Evolutionary conservation across 2,888 invertebrate genomes (phyloP).

Genomic region (Drosophila pseudotakahashii): DNA sequence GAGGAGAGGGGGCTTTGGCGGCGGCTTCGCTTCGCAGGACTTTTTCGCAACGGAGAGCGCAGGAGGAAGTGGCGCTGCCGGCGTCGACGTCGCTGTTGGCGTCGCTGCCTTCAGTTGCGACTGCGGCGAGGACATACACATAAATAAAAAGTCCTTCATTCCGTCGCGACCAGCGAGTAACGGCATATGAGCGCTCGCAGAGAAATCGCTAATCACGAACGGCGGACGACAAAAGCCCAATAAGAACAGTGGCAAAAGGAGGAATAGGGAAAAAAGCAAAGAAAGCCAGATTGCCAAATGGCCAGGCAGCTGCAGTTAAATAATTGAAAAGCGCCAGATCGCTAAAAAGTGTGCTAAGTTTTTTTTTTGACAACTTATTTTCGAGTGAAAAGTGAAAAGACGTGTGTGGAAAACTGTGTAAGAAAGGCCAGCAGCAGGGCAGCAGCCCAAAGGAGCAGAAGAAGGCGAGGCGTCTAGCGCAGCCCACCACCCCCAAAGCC

Average conservation of each 20-base stretch:
- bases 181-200: conserved; percentile 71
- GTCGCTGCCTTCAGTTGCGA: conserved; percentile 41
- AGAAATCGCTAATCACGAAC: conserved; percentile 67
- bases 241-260: conserved; percentile 21
- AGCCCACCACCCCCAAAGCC: conserved; percentile 5
- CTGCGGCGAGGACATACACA: conserved; percentile 81
- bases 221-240: conserved; percentile 60
- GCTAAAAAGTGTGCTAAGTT: conserved; percentile 15
- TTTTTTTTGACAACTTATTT: conserved; percentile 53
- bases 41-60: conserved; percentile 43
- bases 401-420: conserved; percentile 26
- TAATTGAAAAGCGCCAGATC: conserved; percentile 16
- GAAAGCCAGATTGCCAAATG: conserved; percentile 3
- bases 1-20: conserved; percentile 53
- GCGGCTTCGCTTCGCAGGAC: conserved; percentile 15
- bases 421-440: conserved; percentile 23
- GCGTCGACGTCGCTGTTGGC: conserved; percentile 35
- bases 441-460: conserved; percentile 61
- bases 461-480: conserved; percentile 64
- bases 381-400: conserved; percentile 62
- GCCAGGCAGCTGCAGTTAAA: conserved; percentile 13
- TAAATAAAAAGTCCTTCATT: conserved; percentile 85
- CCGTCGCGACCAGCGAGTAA: conserved; percentile 84
- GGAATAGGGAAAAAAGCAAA: conserved; percentile 7
- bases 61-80: conserved; percentile 54